Evolutionary conservation across 2,888 invertebrate genomes (phyloP).

Genomic region (Cerceris ruficornis): DNA sequence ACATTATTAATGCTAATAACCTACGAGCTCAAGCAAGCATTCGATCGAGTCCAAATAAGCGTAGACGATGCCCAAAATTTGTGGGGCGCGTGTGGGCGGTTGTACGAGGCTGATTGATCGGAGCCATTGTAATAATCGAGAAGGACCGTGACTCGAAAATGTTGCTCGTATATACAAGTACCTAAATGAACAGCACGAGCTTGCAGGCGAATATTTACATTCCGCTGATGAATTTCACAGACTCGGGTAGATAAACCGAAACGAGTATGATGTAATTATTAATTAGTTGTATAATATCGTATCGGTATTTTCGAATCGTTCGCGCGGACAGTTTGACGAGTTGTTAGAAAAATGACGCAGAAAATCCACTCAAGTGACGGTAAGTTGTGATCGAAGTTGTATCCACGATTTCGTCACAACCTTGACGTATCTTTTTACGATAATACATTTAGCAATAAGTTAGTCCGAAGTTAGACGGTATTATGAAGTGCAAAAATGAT

Average conservation of each 20-base stretch:
- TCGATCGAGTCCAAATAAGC: slow-evolving; percentile 30
- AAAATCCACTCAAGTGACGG: too few species aligned
- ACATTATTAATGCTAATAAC: slow-evolving; percentile 46
- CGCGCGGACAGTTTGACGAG: neutral
- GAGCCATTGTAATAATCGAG: slow-evolving; percentile 45
- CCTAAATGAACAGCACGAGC: slow-evolving; percentile 32
- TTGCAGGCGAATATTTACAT: slow-evolving; percentile 19
- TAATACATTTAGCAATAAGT: too few species aligned
- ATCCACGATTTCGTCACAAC: too few species aligned
- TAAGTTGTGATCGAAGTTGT: too few species aligned
- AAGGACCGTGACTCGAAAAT: slow-evolving; percentile 27
- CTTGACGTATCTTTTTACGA: too few species aligned
- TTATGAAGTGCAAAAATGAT: too few species aligned
- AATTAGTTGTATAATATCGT: slow-evolving; percentile 18
- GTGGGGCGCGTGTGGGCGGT: slow-evolving; percentile 20
- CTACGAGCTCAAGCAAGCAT: slow-evolving; percentile 2
- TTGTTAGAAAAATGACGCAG: too few species aligned
- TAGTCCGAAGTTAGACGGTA: too few species aligned
- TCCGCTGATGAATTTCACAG: neutral
- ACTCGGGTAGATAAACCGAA: slow-evolving; percentile 12
- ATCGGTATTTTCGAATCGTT: neutral
- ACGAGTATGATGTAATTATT: neutral
- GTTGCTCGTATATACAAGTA: slow-evolving; percentile 20
- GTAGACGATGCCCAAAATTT: slow-evolving; percentile 30
- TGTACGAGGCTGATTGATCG: slow-evolving; percentile 23